These are phyloP conservation scores for Hirtodrosophila duncani DNA, from an alignment of 2,888 invertebrate species.

Conservation along the genomic window DNA sequence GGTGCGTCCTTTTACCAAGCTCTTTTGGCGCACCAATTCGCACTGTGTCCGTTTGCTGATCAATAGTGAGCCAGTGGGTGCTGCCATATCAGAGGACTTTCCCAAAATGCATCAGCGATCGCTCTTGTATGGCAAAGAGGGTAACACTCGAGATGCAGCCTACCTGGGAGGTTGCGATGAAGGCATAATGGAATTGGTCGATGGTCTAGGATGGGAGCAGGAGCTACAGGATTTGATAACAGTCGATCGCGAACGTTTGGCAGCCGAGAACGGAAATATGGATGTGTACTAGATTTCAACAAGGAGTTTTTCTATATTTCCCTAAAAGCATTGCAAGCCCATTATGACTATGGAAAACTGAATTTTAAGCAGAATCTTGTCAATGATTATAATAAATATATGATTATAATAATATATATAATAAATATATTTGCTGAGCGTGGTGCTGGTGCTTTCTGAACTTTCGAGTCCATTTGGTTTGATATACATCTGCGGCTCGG, in stretches of 20 bases:
- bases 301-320: no score
- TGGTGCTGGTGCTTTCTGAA: no score
- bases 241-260: constrained; percentile 80
- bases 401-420: no score
- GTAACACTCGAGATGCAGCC: constrained; percentile 84
- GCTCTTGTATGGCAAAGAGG: constrained; percentile 84
- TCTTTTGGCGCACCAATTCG: constrained; percentile 86
- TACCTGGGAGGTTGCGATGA: constrained; percentile 90
- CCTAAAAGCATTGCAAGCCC: no score
- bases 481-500: no score
- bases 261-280: no score
- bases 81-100: constrained; percentile 72
- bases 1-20: constrained; percentile 95
- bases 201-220: constrained; percentile 87
- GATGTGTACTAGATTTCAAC: no score
- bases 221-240: constrained; percentile 81
- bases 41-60: constrained; percentile 90
- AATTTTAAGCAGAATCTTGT: no score
- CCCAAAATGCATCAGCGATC: constrained; percentile 78
- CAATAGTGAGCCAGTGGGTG: constrained; percentile 88
- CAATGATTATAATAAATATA: no score
- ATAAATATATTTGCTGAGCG: no score
- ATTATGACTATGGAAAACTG: no score
- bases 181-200: constrained; percentile 85
- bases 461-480: no score